Evolutionary conservation across 1,140 invertebrate genomes (phyloP), one percentile per base, ranked within the genome.

Genomic region (Leptonema lineaticorne): DNA sequence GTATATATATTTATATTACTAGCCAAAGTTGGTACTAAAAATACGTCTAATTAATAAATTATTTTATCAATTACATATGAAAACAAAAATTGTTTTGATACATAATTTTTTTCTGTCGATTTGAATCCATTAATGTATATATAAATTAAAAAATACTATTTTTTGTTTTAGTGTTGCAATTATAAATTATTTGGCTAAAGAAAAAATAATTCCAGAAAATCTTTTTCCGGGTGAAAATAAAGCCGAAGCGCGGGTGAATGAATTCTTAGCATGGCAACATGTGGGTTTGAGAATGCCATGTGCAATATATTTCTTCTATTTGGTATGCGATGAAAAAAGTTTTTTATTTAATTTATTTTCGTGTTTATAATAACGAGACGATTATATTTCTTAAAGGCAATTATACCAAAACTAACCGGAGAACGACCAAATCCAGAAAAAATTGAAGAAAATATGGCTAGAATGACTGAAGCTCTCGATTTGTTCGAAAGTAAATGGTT

Each of bases 231-330:
- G 81, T 70, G 87, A 92, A 58, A 84, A 80, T 20, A 81, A 88
- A 69, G 72, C 79, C n/a, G 87, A 88, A 77, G 91, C 92, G 0
- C 82, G 82, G 67, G 87, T 95, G 1, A 91, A 95, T 74, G 92
- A 95, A 79, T 96, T 90, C 75, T 80, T 94, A 41, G 89, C 92
- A 78, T 96, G 93, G 92, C 93, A 96, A 69, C 93, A 96, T 75
- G 75, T 87, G 3, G 90, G 91, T 60, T 82, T 89, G 0, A 82
- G 93, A 68, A 65, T 86, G 0, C 81, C 85, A 71, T 91, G 88
- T 75, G 82, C 88, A 20, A 79, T 88, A 76, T 91, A 89, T 74
- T 92, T 93, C 72, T 83, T 84, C 71, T 73, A 82, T 57, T 84
- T 87, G 82, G 89, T 91, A 79, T 77, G n/a, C n/a, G n/a, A n/a